Base-by-base conservation (phyloP, 2,888 invertebrate genomes). In the Alsophila aescularia region DNA sequence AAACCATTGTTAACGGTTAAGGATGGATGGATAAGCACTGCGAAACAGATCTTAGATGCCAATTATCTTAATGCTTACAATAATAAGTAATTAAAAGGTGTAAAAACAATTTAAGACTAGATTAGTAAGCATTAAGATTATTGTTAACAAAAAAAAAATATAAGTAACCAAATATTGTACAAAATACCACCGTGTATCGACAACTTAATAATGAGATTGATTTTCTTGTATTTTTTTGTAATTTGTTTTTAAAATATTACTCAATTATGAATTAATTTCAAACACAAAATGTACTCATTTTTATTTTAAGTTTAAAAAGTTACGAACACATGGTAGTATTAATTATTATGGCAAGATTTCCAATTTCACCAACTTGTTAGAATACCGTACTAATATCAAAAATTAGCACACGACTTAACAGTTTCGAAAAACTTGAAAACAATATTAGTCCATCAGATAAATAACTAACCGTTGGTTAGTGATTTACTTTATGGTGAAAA, bases 91-190 rank as follows among this genome's bases (percentile, higher is more conserved):
- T 49, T 27, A 13, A n/a, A 47, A 39, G 58, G 40, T 43, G 52
- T 62, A 56, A 34, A 16, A 32, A 39, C 3, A 12, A 18, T 16
- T 27, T 50, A 70, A 40, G 77, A 80, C 78, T 83, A 83, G 78
- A 79, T 80, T 81, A 83, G 67, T 78, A 73, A 72, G 73, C 72
- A 73, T 70, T 75, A 73, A 63, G 58, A 62, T 67, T 66, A 65
- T 63, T 58, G 62, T 67, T 64, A 70, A 68, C 63, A 67, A 69
- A 69, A 65, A 37, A 48, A 35, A 62, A 34, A 15, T 13, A 45
- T 41, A 42, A 37, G 31, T 14, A 31, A 29, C 18, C 9, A 12
- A 53, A 35, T 32, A 42, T 36, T 35, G 18, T 37, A 42, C 42
- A 21, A 36, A 44, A 41, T 53, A 53, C 49, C 27, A 42, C 15